These are phyloP conservation scores for Micrastur ruficollis DNA, from an alignment of 2,797 vertebrate genomes.

Conservation along the genomic window DNA sequence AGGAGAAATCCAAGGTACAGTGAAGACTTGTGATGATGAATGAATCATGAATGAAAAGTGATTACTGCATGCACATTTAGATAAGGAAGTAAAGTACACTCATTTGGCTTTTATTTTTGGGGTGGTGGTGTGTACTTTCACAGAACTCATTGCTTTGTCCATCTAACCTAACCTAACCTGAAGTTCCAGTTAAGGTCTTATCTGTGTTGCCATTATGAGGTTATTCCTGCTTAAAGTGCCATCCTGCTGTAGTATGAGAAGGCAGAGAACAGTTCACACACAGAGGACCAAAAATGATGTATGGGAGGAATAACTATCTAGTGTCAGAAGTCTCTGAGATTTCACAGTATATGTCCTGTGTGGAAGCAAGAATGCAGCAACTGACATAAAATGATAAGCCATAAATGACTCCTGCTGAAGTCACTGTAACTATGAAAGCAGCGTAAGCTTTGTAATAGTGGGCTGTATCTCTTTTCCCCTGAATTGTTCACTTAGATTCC, in stretches of 20 bases:
- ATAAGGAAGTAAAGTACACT: neutral
- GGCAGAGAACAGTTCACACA: neutral
- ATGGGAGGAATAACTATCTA: neutral
- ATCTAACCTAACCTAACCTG: neutral
- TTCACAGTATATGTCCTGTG: neutral
- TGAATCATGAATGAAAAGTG: neutral
- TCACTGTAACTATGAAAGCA: neutral
- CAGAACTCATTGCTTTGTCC: neutral
- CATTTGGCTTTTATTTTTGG: neutral
- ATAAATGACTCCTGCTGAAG: neutral
- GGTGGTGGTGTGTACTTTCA: neutral
- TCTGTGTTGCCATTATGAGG: neutral
- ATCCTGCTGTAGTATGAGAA: neutral
- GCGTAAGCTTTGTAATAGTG: neutral
- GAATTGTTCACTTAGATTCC: neutral
- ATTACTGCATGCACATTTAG: neutral
- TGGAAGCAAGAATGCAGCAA: neutral
- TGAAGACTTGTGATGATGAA: neutral
- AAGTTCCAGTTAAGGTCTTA: neutral
- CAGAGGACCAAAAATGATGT: neutral
- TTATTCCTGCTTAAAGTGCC: neutral
- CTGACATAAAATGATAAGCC: neutral
- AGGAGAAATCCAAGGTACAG: slow-evolving; percentile 90
- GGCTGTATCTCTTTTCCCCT: neutral
- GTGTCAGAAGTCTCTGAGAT: neutral